Evolutionary conservation across 1,140 invertebrate genomes (phyloP).

Genomic region (Papilio xuthus): DNA sequence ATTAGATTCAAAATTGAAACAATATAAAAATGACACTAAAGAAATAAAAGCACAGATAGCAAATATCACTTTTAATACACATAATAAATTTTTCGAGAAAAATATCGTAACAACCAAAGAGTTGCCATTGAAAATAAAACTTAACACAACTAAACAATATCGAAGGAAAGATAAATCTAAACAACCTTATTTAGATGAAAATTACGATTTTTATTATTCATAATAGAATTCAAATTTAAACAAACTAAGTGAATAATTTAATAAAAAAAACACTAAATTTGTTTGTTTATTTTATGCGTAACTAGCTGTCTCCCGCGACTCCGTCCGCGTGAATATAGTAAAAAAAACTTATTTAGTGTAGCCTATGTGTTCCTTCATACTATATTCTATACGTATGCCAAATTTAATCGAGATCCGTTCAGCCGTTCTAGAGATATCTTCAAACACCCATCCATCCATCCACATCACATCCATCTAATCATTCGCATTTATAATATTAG

Average conservation of each 20-base stretch:
- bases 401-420: too few relatives aligned
- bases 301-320: too few relatives aligned
- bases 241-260: background rate
- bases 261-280: background rate
- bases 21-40: background rate
- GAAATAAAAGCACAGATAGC: background rate
- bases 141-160: background rate
- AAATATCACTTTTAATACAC: background rate
- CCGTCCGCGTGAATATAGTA: too few relatives aligned
- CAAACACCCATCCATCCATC: too few relatives aligned
- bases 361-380: too few relatives aligned
- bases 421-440: too few relatives aligned
- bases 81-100: background rate
- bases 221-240: background rate
- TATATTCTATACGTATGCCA: too few relatives aligned
- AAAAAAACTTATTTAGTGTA: too few relatives aligned
- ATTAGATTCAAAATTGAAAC: slow-evolving; percentile 1
- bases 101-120: background rate
- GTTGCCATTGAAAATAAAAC: background rate
- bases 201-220: background rate
- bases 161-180: background rate
- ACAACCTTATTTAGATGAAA: background rate
- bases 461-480: too few relatives aligned
- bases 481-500: too few relatives aligned
- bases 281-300: background rate